Evolutionary conservation across 2,888 invertebrate genomes (phyloP).

Genomic region (Rhaphigaster nebulosa): DNA sequence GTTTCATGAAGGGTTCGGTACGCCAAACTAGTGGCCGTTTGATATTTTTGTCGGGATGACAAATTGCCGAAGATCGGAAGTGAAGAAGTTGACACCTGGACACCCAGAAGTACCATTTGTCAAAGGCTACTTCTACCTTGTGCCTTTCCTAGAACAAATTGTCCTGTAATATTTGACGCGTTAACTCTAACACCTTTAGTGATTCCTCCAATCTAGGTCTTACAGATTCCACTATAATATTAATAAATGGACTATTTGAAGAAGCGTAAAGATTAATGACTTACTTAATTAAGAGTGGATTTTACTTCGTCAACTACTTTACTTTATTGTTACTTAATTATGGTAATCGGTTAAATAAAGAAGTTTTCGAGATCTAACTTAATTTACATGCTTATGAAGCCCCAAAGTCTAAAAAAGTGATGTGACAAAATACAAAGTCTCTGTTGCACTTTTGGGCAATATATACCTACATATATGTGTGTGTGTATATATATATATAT

Average conservation of each 20-base stretch:
- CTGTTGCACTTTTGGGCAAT: too few species aligned
- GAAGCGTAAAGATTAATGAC: background rate
- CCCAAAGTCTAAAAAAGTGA: too few species aligned
- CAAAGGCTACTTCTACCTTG: background rate
- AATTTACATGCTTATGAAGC: too few species aligned
- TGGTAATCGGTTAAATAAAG: background rate
- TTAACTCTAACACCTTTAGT: background rate
- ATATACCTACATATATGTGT: too few species aligned
- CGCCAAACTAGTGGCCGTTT: background rate
- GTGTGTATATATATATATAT: too few species aligned
- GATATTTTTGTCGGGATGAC: conserved; percentile 6
- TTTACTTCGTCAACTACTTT: background rate
- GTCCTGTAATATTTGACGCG: conserved; percentile 1
- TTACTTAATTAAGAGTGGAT: background rate
- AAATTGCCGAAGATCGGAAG: background rate
- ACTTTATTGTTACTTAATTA: background rate
- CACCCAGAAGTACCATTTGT: conserved; percentile 15
- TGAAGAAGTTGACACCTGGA: conserved; percentile 13
- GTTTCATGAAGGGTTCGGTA: background rate
- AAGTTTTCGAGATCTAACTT: too few species aligned
- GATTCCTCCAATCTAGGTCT: background rate
- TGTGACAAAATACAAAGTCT: too few species aligned
- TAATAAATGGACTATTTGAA: background rate
- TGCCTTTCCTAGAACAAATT: background rate
- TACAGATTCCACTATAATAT: background rate